Percentiles rank a stretch among this genome's conserved stretches.
Evolutionary conservation across 2,888 invertebrate genomes (phyloP).

Genomic region (Andrena fulva): DNA sequence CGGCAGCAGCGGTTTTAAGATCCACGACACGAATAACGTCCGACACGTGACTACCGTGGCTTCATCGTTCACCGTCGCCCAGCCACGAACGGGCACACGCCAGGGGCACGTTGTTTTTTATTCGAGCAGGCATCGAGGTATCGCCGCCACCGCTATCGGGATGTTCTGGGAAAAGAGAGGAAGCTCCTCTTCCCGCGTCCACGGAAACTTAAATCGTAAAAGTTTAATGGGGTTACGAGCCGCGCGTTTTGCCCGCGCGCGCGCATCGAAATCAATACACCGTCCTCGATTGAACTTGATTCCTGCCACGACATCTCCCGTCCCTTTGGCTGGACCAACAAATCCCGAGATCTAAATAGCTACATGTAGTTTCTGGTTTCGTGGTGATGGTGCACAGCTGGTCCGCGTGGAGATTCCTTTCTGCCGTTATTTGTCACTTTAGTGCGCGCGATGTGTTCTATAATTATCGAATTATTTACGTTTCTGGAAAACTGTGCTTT

Average conservation of each 20-base stretch:
- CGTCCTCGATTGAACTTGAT: conserved; percentile 17
- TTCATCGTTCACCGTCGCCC: conserved; percentile 47
- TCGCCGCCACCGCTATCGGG: conserved; percentile 19
- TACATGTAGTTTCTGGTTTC: not conserved
- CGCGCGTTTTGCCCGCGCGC: conserved; percentile 26
- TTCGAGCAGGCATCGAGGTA: conserved; percentile 31
- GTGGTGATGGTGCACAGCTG: not conserved
- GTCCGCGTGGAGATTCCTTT: not conserved
- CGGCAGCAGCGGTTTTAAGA: conserved; percentile 37
- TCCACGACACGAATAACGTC: conserved; percentile 51
- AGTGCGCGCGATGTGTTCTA: no score
- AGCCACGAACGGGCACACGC: conserved; percentile 34
- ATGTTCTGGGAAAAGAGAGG: conserved; percentile 10
- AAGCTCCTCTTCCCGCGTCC: conserved; percentile 38
- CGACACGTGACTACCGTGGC: conserved; percentile 39
- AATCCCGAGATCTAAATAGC: not conserved
- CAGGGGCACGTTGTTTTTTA: conserved; percentile 43
- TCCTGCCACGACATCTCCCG: not conserved
- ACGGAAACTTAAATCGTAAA: conserved; percentile 79
- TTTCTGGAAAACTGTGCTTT: not conserved
- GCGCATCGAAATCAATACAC: conserved; percentile 56
- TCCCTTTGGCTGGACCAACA: conserved; percentile 22
- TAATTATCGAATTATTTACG: not conserved
- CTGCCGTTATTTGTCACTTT: not conserved
- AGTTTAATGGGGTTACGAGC: conserved; percentile 76